Percentiles rank a stretch among this genome's conserved stretches.
Evolutionary conservation across 2,113 vertebrate genomes (phyloP).

Genomic region (Gymnarchus niloticus): DNA sequence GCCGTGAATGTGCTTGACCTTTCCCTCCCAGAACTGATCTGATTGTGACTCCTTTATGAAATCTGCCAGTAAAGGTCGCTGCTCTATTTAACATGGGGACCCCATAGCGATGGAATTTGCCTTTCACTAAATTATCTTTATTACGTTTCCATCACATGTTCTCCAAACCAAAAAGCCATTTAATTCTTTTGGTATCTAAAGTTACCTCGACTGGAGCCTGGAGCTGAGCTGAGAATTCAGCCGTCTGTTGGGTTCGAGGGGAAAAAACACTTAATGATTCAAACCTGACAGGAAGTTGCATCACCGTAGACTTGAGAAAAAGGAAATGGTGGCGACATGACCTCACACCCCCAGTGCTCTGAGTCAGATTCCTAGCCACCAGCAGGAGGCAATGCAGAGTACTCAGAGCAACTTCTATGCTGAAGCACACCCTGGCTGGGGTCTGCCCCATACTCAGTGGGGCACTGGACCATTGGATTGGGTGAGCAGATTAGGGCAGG

Average conservation of each 20-base stretch:
- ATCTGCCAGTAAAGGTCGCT: conserved; percentile 92
- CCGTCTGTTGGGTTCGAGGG: conserved; percentile 18
- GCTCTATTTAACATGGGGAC: conserved; percentile 85
- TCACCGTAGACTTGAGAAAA: background rate
- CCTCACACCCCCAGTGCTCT: background rate
- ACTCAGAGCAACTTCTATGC: too few species aligned
- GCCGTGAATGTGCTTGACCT: conserved; percentile 89
- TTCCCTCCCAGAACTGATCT: conserved; percentile 88
- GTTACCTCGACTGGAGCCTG: conserved; percentile 33
- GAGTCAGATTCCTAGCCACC: background rate
- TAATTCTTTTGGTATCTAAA: conserved; percentile 53
- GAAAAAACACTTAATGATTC: conserved; percentile 17
- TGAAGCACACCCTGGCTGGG: background rate
- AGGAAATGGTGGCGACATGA: background rate
- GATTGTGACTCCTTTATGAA: conserved; percentile 95
- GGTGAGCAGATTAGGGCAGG: background rate
- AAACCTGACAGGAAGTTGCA: background rate
- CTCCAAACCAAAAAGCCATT: conserved; percentile 63
- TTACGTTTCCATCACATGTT: conserved; percentile 81
- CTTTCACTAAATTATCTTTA: conserved; percentile 94
- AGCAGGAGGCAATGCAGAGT: background rate
- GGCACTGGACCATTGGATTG: background rate
- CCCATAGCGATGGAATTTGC: conserved; percentile 93
- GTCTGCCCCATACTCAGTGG: background rate
- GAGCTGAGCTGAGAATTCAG: conserved; percentile 23